Evolutionary conservation across 2,797 vertebrate genomes (phyloP), one percentile per base, ranked within the genome.

Genomic region (Melanotaenia parkinsoni): DNA sequence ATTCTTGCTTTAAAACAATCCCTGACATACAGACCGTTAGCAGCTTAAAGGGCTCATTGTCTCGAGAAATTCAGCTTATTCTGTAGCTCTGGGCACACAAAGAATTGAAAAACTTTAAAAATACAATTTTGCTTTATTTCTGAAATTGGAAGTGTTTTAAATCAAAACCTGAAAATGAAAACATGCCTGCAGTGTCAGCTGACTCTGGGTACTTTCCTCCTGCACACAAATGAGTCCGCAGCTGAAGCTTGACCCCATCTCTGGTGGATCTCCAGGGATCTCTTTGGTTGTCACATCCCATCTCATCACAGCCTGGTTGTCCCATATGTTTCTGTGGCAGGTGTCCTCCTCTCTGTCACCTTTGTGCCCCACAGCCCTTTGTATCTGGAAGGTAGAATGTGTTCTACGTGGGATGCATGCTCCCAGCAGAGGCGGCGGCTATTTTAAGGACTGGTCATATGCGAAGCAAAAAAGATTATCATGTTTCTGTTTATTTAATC

Each of bases 301-400:
- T 90, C 79, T 81, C 84, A 14, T 90, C 88, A 86, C 69, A 38
- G 11, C 74, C 77, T 1, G 61, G 11, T 71, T 58, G 67, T 68
- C 74, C 85, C 89, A 88, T 92, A 89, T 91, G 88, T 51, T 82
- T 58, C 65, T 68, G 71, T 72, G 79, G 86, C 81, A 82, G 84
- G 83, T 72, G 79, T 84, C 81, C 81, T 79, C 79, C 62, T 71
- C 80, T 64, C 79, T 38, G 57, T 80, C 74, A 82, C 83, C 86
- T 81, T 54, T 70, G 58, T 58, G 64, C 70, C 38, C 67, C 32
- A 3, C 20, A 24, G 47, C 70, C 70, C 47, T 40, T 20, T 8
- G 0, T 63, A 70, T 76, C 72, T 72, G 82, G 67, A 77, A 65
- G 58, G 70, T 26, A 3, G 30, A 74, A 33, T 0, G 24, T 22